Evolutionary conservation across 2,888 invertebrate species (phyloP), one percentile per base, ranked within the genome.

Genomic region (Galerucella calmariensis): DNA sequence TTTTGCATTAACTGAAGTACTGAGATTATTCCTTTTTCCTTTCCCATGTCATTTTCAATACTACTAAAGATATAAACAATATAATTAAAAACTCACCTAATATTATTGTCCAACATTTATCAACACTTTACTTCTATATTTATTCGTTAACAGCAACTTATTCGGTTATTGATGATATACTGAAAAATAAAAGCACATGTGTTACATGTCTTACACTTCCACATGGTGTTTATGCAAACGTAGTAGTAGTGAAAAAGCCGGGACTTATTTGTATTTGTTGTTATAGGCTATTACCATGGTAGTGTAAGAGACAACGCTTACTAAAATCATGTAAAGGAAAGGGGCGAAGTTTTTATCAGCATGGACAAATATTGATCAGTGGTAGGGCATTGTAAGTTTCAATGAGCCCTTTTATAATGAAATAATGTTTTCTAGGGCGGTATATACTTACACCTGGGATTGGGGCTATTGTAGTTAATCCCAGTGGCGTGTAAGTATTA

Each of bases 301-400:
- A 61, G 61, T 65, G 20, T 46, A 44, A 46, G 46, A 12, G 11
- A 46, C 41, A 10, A 48, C 27, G 27, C 46, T 12, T 20, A 65
- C 46, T 46, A 8, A 16, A 65, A 46, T 48, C 46, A 46, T 16
- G 46, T 20, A 65, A 62, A 35, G 14, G 35, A 62, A 48, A 44
- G 44, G 63, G 41, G 2, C 46, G 44, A 65, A 65, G 63, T 65
- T 65, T 65, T 65, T 65, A 67, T 35, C 41, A 35, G 41, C 56
- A 53, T 67, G 67, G 67, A 72, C 67, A 72, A 72, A 72, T 72
- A 72, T 72, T 72, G 72, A 72, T 72, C 72, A 67, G 51, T 51
- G 20, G 61, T 66, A 67, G 59, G 72, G 67, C 41, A 48, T 58
- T 58, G 12, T 14, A 24, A 48, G n/a, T 67, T 61, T 16, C 67